Evolutionary conservation across 92 coral and sea anemone genomes (phyloP), one percentile per base, ranked within the genome.

Genomic region (Epizoanthus fatuus): DNA sequence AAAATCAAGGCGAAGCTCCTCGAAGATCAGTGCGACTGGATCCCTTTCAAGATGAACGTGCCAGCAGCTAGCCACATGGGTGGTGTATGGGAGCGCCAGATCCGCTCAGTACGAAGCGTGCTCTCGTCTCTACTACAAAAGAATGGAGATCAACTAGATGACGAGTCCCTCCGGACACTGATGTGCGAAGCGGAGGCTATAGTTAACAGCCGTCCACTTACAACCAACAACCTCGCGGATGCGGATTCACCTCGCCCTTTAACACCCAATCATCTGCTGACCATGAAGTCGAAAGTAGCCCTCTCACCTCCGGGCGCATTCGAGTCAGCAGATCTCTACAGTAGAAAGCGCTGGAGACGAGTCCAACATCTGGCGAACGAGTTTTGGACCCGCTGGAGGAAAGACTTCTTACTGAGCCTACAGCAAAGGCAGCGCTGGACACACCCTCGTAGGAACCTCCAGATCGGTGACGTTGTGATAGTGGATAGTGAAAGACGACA

Each of bases 31-130:
- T 88, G 92, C 35, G 92, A 88, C 13, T 88, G 79, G 84, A 7
- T 88, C 13, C 11, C 77, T 29, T 88, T 88, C 62, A 75, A 88
- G 22, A 88, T 88, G 92, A 88, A 88, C 49, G 84, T 83, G 16
- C 88, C 92, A 60, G 42, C 88, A 14, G 74, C 90, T 3, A 78
- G 85, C 53, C 86, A 68, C 68, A 75, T 84, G 88, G 87, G 89
- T 11, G 90, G 89, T 32, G 75, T 44, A 5, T 75, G 89, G 84
- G 89, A 86, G 64, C 74, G 90, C 66, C 80, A 67, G 45, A 87
- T 79, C 32, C 22, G 90, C 65, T 44, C 90, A 11, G 88, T 85
- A n/a, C 85, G 74, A 10, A 85, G 65, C 51, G 68, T 85, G 9
- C 85, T 75, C 20, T 40, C 90, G 10, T 65, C 90, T 19, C 69